Evolutionary conservation across 2,797 vertebrate species (phyloP), one percentile per base, ranked within the genome.

Genomic region (Epinephelus coioides): DNA sequence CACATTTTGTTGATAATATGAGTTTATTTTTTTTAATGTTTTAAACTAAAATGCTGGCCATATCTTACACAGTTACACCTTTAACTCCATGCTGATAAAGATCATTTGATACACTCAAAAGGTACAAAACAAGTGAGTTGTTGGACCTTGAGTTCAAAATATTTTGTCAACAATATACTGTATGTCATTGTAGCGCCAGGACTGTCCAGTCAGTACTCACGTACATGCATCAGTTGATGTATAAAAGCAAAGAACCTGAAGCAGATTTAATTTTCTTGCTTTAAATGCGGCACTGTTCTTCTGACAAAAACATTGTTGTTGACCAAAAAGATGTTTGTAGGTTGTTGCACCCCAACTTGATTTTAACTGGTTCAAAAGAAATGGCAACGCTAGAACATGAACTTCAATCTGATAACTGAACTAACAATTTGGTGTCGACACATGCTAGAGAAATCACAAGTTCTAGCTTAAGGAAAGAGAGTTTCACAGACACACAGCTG

Each of bases 201-300:
- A 34, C 8, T 34, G 34, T 34, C 7, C 7, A 18, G 6, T 49
- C 44, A 38, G 21, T 4, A 49, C 6, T 34, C 21, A 47, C 18
- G 0, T 3, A 7, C 47, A 15, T 13, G 3, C 11, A 40, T 53
- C 19, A 3, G 44, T 34, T 13, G 4, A 61, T 61, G n/a, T 40
- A 23, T 23, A 44, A 23, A 23, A 23, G 34, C 15, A 47, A 6
- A 17, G 4, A 21, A 30, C 57, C 34, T 40, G 0, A 44, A 23
- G 34, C 34, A 60, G 57, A 60, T n/a, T 63, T 43, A 27, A 63
- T n/a, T n/a, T n/a, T 25, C 46, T 64, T 8, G 12, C 62, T 49
- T 63, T 47, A 30, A 50, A 50, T n/a, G 46, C 1, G 18, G 6
- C 46, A 14, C 18, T 3, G 62, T 8, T 34, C 7, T 34, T 34